Evolutionary conservation across 2,113 vertebrate species (phyloP).

Genomic region (Rhipidura dahli): DNA sequence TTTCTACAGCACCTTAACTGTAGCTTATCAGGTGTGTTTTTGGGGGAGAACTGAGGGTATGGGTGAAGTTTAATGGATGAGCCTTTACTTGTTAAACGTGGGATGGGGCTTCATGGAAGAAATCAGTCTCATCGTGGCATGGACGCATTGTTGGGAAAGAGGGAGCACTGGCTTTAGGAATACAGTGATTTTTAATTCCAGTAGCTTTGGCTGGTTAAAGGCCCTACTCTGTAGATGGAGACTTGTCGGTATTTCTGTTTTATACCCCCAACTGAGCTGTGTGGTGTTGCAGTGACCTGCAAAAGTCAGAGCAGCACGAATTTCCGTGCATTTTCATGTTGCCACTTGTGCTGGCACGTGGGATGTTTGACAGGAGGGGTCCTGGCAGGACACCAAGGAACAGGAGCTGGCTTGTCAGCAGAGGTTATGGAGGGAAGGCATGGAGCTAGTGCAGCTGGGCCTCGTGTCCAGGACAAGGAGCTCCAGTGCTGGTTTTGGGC

Average conservation of each 20-base stretch:
- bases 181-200: background rate
- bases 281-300: background rate
- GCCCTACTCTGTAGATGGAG: background rate
- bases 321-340: background rate
- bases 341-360: background rate
- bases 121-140: background rate
- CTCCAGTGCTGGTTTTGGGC: background rate
- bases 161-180: background rate
- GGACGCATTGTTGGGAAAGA: background rate
- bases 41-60: background rate
- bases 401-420: slow-evolving; percentile 2
- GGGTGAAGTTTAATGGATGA: background rate
- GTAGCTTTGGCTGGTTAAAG: background rate
- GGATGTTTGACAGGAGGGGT: background rate
- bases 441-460: background rate
- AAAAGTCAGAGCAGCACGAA: background rate
- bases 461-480: accelerated
- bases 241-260: background rate
- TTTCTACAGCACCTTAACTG: accelerated
- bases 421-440: background rate
- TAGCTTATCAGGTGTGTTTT: background rate
- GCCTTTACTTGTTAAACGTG: background rate
- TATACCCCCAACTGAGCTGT: background rate
- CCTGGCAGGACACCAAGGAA: slow-evolving; percentile 16
- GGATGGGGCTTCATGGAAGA: background rate